Base-by-base conservation (phyloP, 2,888 invertebrate genomes). In the Mellilla xanthometata region DNA sequence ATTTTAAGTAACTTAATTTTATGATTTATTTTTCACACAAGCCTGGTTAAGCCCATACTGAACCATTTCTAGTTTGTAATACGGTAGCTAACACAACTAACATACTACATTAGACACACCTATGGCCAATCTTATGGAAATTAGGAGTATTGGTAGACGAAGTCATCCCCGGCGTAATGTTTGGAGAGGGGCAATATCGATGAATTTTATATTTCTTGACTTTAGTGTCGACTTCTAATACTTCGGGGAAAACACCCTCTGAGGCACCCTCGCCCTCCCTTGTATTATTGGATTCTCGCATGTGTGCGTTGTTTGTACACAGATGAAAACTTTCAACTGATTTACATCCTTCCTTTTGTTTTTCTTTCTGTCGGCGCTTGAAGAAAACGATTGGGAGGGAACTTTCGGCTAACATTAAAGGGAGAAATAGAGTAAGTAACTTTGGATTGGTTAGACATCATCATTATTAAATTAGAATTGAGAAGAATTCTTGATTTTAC, bases 201-300 rank as follows among this genome's bases (percentile, higher is more conserved):
- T 85, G 81, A 83, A 84, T 84, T 82, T 81, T 83, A 77, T 83
- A 81, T 82, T 74, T 73, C 68, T 69, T 76, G 75, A 78, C 75
- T 82, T 80, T 63, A 76, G 65, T 71, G 69, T 61, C 57, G 62
- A 58, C 62, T 70, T 74, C 57, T 74, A 78, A 81, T 83, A 79
- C 81, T 82, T 79, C 65, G 66, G 78, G 80, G 76, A 76, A 83
- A 81, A 77, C 69, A 76, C 82, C 78, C 79, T 76, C 72, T 66
- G 65, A 68, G 66, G 72, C 65, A 67, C 65, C 68, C 67, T 66
- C 58, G 42, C 67, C 71, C 78, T 75, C 78, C 78, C 76, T 73
- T 71, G 74, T 80, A 79, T 81, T 83, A 85, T 86, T 86, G 79
- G 78, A 78, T 82, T 78, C 72, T 74, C 72, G 68, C 79, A 77